Conservation (phyloP, 1,140 invertebrate genomes). For the Pomacea maculata region DNA sequence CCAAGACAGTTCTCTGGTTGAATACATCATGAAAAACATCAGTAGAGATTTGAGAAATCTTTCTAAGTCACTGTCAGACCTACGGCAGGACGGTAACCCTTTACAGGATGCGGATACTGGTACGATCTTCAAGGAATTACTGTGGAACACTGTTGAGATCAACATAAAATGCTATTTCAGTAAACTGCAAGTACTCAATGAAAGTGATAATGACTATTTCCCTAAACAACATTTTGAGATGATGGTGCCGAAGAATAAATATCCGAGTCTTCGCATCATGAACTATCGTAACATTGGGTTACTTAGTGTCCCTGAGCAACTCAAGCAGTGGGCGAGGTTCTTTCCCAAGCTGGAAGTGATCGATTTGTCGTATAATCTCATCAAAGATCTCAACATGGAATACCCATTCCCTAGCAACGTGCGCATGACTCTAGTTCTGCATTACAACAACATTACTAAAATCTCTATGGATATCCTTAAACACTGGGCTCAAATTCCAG, state of each 20-base stretch:
- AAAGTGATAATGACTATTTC: conserved; percentile 16
- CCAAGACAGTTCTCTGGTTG: conserved; percentile 16
- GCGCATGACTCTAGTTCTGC: conserved; percentile 7
- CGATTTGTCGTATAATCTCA: conserved; percentile 27
- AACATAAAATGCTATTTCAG: not conserved
- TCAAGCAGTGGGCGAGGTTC: conserved; percentile 10
- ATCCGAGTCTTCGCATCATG: conserved; percentile 21
- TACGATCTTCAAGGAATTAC: not conserved
- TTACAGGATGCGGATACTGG: not conserved
- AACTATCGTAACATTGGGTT: conserved; percentile 24
- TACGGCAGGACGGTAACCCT: no score
- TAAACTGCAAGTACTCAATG: conserved; percentile 13
- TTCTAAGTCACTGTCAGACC: not conserved
- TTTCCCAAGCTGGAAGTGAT: conserved; percentile 19
- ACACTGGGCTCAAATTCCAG: conserved; percentile 14
- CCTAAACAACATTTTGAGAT: conserved; percentile 19
- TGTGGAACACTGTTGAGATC: not conserved
- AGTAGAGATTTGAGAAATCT: not conserved
- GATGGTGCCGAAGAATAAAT: not conserved
- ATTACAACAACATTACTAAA: conserved; percentile 27
- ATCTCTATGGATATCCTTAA: conserved; percentile 17
- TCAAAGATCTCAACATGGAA: conserved; percentile 4
- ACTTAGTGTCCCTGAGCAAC: conserved; percentile 8
- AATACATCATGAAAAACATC: conserved; percentile 22
- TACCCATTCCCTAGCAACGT: not conserved